Percentiles rank a stretch among this genome's conserved stretches.
phyloP scores from a whole-genome alignment of 2,113 vertebrate species.

The Psettodes erumei region DNA sequence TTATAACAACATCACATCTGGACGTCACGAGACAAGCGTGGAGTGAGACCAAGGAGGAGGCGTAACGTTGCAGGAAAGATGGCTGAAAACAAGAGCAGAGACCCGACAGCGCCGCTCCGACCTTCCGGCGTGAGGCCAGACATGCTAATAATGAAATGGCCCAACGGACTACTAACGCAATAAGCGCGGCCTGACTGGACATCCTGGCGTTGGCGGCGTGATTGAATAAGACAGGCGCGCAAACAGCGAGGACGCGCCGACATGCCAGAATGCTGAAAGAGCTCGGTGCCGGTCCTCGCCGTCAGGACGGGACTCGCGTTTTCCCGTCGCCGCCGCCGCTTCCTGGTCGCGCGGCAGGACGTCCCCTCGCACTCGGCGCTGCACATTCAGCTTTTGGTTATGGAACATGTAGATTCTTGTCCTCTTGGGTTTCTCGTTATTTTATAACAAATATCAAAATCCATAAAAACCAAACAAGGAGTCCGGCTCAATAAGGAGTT shows the following conservation, averaged over 20 bases:
- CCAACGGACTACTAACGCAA: slow-evolving; percentile 49
- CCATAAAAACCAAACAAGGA: neutral
- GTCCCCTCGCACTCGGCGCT: too few species aligned
- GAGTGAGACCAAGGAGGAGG: neutral
- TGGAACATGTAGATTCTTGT: neutral
- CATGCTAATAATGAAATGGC: slow-evolving; percentile 64
- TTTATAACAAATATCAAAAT: too few species aligned
- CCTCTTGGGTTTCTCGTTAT: too few species aligned
- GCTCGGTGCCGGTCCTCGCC: slow-evolving; percentile 34
- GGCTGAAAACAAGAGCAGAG: neutral
- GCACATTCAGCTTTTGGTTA: neutral
- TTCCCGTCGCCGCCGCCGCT: too few species aligned
- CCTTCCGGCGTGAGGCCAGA: slow-evolving; percentile 42
- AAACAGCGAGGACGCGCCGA: slow-evolving; percentile 29
- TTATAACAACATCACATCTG: too few species aligned
- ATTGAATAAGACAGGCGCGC: slow-evolving; percentile 62
- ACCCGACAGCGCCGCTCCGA: neutral
- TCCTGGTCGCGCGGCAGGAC: too few species aligned
- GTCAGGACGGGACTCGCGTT: slow-evolving; percentile 28
- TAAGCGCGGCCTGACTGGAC: slow-evolving; percentile 54
- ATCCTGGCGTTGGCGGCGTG: slow-evolving; percentile 34
- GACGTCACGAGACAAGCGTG: too few species aligned
- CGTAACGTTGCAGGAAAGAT: neutral
- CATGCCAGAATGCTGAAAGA: slow-evolving; percentile 16
- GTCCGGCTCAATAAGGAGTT: neutral